Base-by-base conservation (phyloP, 92 coral and sea anemone genomes). In the Porites cylindrica region DNA sequence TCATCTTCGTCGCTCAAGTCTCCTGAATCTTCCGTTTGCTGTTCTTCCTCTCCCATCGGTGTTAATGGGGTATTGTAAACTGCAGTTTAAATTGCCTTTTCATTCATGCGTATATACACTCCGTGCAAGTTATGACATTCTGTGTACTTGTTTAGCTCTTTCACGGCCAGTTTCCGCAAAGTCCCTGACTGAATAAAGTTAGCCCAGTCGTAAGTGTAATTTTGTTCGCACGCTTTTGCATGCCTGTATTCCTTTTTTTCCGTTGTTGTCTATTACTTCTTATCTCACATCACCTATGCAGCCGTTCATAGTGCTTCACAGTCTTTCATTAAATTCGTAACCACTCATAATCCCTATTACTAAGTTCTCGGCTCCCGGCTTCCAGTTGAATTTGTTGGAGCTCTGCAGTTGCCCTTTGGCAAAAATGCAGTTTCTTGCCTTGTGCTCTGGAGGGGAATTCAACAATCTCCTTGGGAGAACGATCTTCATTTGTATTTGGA, bases 401-500 rank as follows among this genome's bases (percentile, higher is more conserved):
- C 83, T 82, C 26, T 88, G 63, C 43, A 20, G 77, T 51, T 82
- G 79, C 75, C 88, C 87, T 20, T 18, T 63, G 60, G 76, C 80
- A 72, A 88, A 81, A 16, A 38, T 38, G 47, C 47, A 51, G 81
- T 75, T 81, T 82, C 91, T 88, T 88, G 53, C 71, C 82, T 73
- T 47, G n/a, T 68, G 90, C 90, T 88, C 88, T 72, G 10, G 88
- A 82, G 20, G 73, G 69, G 64, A 81, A 88, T 64, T 88, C 74
- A 73, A 82, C 87, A 73, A 88, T 65, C 50, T 88, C 91, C 56
- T 82, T 59, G 20, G 88, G 82, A 53, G 75, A 59, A 12, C 91
- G 82, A 66, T 88, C 91, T 16, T 74, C 75, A 65, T 73, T 87
- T 82, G 82, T 82, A 18, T 17, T 88, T 43, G 83, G 88, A 52